A percentile compares a stretch with the other conserved stretches of the same genome.
These are phyloP conservation scores for Epinephelus lanceolatus DNA, from an alignment of 2,113 vertebrate species.

Conservation along the genomic window DNA sequence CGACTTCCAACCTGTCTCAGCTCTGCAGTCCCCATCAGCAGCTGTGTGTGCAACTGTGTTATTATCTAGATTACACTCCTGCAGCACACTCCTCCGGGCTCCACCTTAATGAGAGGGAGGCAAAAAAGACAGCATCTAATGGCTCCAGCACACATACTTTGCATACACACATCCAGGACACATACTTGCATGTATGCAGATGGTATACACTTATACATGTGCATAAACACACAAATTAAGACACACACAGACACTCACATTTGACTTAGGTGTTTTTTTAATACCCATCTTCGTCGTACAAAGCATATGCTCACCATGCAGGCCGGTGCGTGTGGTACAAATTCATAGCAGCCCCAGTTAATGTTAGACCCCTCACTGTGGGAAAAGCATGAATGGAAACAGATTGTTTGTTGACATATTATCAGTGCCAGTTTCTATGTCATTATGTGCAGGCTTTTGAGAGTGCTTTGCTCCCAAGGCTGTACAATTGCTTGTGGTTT, in stretches of 20 bases:
- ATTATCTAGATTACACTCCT: constrained; percentile 79
- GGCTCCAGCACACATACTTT: constrained; percentile 21
- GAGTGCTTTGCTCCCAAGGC: constrained; percentile 19
- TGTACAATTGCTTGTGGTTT: constrained; percentile 54
- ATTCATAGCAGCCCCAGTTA: neutral
- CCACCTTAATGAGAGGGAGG: constrained; percentile 72
- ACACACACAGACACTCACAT: neutral
- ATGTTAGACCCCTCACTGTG: constrained; percentile 24
- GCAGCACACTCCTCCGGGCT: constrained; percentile 61
- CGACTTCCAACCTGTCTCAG: constrained; percentile 57
- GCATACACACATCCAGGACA: no score
- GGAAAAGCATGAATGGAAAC: constrained; percentile 56
- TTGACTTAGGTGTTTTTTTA: neutral
- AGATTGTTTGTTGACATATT: constrained; percentile 63
- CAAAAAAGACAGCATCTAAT: constrained; percentile 40
- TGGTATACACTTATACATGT: neutral
- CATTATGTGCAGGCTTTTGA: constrained; percentile 37
- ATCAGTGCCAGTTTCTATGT: constrained; percentile 55
- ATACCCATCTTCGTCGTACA: neutral
- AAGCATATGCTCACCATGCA: neutral
- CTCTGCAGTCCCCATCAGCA: constrained; percentile 63
- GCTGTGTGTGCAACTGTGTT: constrained; percentile 66
- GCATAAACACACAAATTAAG: neutral
- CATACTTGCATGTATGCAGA: neutral
- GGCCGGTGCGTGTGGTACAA: constrained; percentile 3